Base-by-base conservation (phyloP, 2,797 vertebrate species). In the Xerus rutilus region DNA sequence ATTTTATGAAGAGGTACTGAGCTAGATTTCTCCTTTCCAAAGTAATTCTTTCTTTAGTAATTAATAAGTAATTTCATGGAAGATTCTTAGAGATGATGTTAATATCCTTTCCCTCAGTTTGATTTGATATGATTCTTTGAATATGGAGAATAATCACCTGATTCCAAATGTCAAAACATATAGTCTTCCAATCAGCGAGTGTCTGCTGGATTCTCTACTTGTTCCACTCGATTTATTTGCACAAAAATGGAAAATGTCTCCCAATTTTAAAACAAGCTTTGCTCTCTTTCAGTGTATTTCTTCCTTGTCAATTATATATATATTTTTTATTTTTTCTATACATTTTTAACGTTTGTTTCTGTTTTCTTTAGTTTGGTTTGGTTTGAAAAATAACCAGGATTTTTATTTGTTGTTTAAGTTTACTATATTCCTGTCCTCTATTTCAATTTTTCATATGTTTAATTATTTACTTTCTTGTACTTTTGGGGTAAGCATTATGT, bases 111-210 rank as follows among this genome's bases (percentile, higher is more conserved):
- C 18, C 30, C 18, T 83, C 57, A 15, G 64, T 17, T 86, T 89
- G 13, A 57, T 77, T 90, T 5, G 11, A 4, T 64, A 83, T 95
- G 86, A 73, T 90, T 83, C 62, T 83, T 92, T 89, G 35, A 85
- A 54, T 89, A 64, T 65, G 67, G 70, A 72, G 76, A 94, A 65
- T 57, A 25, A 39, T 82, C 65, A 59, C 30, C 45, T 74, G 81
- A 78, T 73, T 94, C n/a, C 28, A 86, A 94, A 83, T 83, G 73
- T 83, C 21, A 86, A 82, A 86, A 18, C 30, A 62, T 62, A 65
- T 30, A 84, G 77, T 49, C 57, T 35, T 47, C 54, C 10, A 73
- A 76, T 47, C 14, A 17, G 39, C 59, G 49, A 89, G 35, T 5
- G 77, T 81, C 45, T 35, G 79, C 30, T 85, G n/a, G 69, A 28